Conservation (phyloP, 1,140 invertebrate genomes). For the Platorchestia sp. region DNA sequence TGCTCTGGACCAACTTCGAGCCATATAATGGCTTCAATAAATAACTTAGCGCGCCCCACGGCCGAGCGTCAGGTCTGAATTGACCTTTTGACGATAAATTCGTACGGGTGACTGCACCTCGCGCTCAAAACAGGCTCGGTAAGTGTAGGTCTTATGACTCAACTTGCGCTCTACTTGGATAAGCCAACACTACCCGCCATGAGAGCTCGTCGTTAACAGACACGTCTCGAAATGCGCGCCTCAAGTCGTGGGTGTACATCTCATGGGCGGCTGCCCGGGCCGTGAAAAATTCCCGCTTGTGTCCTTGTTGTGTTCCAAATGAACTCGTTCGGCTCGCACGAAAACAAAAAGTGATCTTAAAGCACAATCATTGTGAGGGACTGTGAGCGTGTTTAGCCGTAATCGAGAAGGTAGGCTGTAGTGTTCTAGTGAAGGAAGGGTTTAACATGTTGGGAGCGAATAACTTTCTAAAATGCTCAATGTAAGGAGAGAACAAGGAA, state of each 20-base stretch:
- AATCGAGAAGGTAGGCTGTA: too few relatives aligned
- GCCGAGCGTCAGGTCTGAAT: constrained; percentile 43
- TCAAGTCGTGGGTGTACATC: too few relatives aligned
- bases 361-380: too few relatives aligned
- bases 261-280: not conserved
- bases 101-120: constrained; percentile 25
- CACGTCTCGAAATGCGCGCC: too few relatives aligned
- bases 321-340: not conserved
- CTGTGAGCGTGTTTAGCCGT: too few relatives aligned
- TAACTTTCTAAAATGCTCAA: too few relatives aligned
- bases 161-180: not conserved
- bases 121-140: constrained; percentile 6
- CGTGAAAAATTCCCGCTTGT: not conserved
- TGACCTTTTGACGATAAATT: constrained; percentile 51
- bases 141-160: not conserved
- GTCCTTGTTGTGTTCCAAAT: not conserved
- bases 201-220: not conserved
- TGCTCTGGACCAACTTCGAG: not conserved
- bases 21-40: constrained; percentile 52
- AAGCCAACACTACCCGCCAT: not conserved
- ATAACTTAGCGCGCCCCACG: constrained; percentile 36
- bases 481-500: too few relatives aligned
- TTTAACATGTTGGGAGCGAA: too few relatives aligned
- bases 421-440: too few relatives aligned
- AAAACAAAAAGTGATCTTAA: not conserved